Evolutionary conservation across 2,888 invertebrate species (phyloP), one percentile per base, ranked within the genome.

Genomic region (Phytoseiulus persimilis): DNA sequence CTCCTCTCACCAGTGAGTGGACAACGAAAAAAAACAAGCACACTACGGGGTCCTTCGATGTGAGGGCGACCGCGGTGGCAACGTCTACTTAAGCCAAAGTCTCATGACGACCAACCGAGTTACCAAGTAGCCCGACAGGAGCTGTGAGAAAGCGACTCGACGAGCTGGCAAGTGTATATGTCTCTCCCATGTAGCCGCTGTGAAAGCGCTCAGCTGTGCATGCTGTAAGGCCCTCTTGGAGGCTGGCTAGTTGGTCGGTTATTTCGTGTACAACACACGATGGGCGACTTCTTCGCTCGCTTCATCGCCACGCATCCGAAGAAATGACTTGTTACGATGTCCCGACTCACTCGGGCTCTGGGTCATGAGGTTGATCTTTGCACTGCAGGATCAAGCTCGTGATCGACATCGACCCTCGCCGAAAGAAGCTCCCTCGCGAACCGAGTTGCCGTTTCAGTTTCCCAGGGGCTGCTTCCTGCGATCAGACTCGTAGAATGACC

Each of bases 201-300:
- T 65, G 65, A 65, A 65, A 65, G 65, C 65, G 65, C 65, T 65
- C 65, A 65, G 65, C 65, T 65, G 65, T 65, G 65, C 65, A 65
- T 18, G 65, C 65, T 23, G 18, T 65, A 28, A 6, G 18, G 18
- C 65, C 18, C 65, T 9, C 39, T 39, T 39, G 39, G 39, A 39
- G 39, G 39, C 39, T 39, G 65, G 65, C 18, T 18, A 23, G 65
- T 65, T 3, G 65, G 65, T 65, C 28, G 65, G 65, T 65, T 3
- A 1, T 65, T 28, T 65, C 65, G 65, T 65, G 39, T 39, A 39
- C 65, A 14, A 28, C 23, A 65, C 65, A 28, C 65, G 39, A 9
- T 39, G 5, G 39, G 39, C 5, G 9, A 39, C 39, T 39, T 39
- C 39, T 39, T 39, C 39, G 65, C 18, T 65, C 65, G 65, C 9